A percentile compares a stretch with the other conserved stretches of the same genome.
Evolutionary conservation across 2,113 vertebrate genomes (phyloP).

Genomic region (Charina bottae): DNA sequence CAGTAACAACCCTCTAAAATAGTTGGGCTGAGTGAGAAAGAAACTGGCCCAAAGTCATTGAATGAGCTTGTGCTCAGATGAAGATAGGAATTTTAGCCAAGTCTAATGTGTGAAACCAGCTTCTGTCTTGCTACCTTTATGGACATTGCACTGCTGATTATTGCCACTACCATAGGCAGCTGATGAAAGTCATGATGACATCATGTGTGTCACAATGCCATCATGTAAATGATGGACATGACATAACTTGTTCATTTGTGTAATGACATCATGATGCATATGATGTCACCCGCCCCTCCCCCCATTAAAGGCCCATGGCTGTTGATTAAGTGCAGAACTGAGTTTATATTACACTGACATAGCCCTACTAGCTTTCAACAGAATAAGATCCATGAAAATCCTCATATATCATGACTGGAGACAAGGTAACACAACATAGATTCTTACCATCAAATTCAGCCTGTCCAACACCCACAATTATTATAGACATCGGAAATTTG

Average conservation of each 20-base stretch:
- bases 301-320: not conserved
- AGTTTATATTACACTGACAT: not conserved
- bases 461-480: conserved; percentile 93
- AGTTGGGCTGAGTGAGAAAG: not conserved
- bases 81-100: not conserved
- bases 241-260: not conserved
- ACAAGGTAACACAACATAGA: not conserved
- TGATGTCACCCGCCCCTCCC: not conserved
- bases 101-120: not conserved
- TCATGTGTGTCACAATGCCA: not conserved
- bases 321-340: not conserved
- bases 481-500: conserved; percentile 96
- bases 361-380: not conserved
- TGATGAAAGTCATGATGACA: not conserved
- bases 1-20: not conserved
- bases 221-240: not conserved
- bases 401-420: not conserved
- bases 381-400: not conserved
- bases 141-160: not conserved
- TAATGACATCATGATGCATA: not conserved
- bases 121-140: not conserved
- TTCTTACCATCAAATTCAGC: conserved; percentile 93
- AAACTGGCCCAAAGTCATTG: not conserved
- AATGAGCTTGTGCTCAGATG: not conserved
- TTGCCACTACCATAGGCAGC: not conserved